A percentile compares a stretch with the other conserved stretches of the same genome.
These are phyloP conservation scores for Nipponia nippon DNA, from an alignment of 2,113 vertebrate genomes.

Conservation along the genomic window DNA sequence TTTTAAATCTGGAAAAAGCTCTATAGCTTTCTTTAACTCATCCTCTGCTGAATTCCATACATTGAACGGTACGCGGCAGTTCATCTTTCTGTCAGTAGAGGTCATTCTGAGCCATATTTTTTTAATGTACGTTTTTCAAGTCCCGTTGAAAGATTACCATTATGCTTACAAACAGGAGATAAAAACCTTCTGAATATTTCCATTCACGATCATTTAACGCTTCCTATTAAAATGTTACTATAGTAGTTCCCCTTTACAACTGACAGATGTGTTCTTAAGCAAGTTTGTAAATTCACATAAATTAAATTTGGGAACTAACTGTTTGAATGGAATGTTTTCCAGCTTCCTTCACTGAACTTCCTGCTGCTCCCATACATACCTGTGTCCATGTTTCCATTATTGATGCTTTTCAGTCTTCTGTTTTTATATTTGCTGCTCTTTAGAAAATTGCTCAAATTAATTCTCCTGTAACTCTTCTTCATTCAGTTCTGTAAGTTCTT, in stretches of 20 bases:
- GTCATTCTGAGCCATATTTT: not conserved
- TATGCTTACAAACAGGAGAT: not conserved
- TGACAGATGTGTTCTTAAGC: not conserved
- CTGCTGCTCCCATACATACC: not conserved
- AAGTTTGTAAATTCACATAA: not conserved
- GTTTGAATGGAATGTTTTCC: not conserved
- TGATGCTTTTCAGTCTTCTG: not conserved
- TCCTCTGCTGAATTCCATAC: not conserved
- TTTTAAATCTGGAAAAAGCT: not conserved
- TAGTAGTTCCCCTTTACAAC: not conserved
- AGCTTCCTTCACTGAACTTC: not conserved
- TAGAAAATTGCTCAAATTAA: not conserved
- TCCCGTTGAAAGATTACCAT: not conserved
- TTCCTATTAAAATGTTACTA: not conserved
- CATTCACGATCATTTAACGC: not conserved
- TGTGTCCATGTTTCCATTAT: not conserved
- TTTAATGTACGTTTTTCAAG: not conserved
- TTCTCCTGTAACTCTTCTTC: not conserved
- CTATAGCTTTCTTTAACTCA: not conserved
- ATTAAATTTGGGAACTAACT: not conserved
- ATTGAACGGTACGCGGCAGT: no score
- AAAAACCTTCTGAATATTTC: not conserved
- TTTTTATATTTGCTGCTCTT: not conserved
- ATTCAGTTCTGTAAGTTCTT: not conserved
- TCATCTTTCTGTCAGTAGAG: not conserved